Percentiles rank a stretch among this genome's conserved stretches.
Evolutionary conservation across 2,113 vertebrate species (phyloP).

Genomic region (Esox niger): DNA sequence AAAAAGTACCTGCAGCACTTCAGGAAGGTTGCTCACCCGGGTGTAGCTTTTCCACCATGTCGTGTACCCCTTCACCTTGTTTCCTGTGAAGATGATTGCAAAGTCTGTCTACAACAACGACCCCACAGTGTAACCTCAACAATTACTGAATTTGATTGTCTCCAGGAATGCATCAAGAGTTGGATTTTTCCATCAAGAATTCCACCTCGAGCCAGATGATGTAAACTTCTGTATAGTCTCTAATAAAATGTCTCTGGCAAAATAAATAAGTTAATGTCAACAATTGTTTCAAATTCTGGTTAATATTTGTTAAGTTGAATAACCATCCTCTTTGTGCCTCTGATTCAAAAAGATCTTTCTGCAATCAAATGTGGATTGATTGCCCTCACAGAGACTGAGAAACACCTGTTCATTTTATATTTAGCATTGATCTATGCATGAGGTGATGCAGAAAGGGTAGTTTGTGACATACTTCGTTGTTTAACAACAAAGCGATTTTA

Average conservation of each 20-base stretch:
- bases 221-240: slow-evolving; percentile 61
- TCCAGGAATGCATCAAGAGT: slow-evolving; percentile 22
- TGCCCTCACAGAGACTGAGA: too few species aligned
- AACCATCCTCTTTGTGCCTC: too few species aligned
- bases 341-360: too few species aligned
- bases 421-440: too few species aligned
- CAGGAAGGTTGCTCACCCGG: too few species aligned
- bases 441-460: too few species aligned
- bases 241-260: slow-evolving; percentile 57
- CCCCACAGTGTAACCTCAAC: slow-evolving; percentile 22
- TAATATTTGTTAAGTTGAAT: background rate
- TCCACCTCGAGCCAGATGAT: slow-evolving; percentile 56
- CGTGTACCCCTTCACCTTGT: slow-evolving; percentile 23
- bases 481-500: too few species aligned
- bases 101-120: slow-evolving; percentile 34
- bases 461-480: too few species aligned
- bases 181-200: slow-evolving; percentile 49
- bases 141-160: slow-evolving; percentile 19
- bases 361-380: too few species aligned
- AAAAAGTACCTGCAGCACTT: too few species aligned
- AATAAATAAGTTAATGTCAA: slow-evolving; percentile 58
- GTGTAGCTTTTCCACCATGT: slow-evolving; percentile 16
- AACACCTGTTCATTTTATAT: too few species aligned
- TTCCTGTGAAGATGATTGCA: slow-evolving; percentile 30
- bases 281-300: slow-evolving; percentile 2